phyloP scores from a whole-genome alignment of 1,140 invertebrate genomes.

The Drosophila repletoides region DNA sequence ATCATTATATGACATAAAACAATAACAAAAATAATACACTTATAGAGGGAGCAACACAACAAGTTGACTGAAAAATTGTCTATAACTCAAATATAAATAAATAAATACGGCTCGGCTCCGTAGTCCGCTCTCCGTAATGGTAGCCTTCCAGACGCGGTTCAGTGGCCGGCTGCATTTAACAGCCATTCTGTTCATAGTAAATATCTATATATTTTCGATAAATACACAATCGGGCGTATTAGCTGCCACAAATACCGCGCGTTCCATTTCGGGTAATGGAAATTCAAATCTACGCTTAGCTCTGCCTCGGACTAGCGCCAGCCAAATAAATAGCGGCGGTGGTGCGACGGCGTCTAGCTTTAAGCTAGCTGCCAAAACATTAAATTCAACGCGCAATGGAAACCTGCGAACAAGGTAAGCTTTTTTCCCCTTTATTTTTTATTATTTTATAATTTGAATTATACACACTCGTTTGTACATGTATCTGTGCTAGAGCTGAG shows the following conservation, averaged over 20 bases:
- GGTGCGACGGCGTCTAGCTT: conserved; percentile 84
- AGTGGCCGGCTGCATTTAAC: conserved; percentile 24
- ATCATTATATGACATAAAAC: background rate
- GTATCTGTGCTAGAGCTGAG: no score
- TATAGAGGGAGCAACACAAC: no score
- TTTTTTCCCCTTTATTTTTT: conserved; percentile 61
- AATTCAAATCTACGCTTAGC: conserved; percentile 56
- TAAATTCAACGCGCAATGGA: conserved; percentile 56
- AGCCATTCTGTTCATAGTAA: conserved; percentile 30
- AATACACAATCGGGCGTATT: conserved; percentile 7
- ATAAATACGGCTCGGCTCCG: conserved; percentile 5
- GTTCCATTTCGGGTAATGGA: conserved; percentile 39
- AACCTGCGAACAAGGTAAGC: conserved; percentile 86
- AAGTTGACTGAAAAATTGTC: conserved; percentile 7
- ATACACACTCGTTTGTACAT: no score
- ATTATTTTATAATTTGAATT: no score
- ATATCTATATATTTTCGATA: conserved; percentile 1
- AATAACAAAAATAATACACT: no score
- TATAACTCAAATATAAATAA: conserved; percentile 13
- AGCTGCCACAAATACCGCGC: conserved; percentile 32
- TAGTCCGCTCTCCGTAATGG: conserved; percentile 42
- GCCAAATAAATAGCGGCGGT: conserved; percentile 50
- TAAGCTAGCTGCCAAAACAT: conserved; percentile 53
- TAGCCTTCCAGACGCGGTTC: conserved; percentile 19
- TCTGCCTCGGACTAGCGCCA: conserved; percentile 64